Percentiles rank a stretch among this genome's conserved stretches.
phyloP scores from a whole-genome alignment of 1,140 invertebrate species.

The Bombyx mandarina region DNA sequence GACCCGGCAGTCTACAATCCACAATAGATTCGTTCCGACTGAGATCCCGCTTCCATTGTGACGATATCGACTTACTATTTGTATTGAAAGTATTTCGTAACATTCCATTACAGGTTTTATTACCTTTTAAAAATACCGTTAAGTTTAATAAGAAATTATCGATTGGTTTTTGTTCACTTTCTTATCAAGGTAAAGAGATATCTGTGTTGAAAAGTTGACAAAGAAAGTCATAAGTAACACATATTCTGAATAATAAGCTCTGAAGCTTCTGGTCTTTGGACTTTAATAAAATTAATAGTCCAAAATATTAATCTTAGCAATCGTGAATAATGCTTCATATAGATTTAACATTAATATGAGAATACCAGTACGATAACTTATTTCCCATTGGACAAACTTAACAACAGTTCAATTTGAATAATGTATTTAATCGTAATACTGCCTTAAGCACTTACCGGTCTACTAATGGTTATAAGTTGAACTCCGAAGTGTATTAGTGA shows the following conservation, averaged over 20 bases:
- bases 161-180: background rate
- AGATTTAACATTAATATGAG: too few relatives aligned
- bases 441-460: constrained; percentile 7
- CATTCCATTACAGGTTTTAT: constrained; percentile 20
- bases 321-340: too few relatives aligned
- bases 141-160: constrained; percentile 2
- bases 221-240: background rate
- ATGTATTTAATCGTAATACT: constrained; percentile 7
- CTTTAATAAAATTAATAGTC: too few relatives aligned
- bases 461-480: constrained; percentile 9
- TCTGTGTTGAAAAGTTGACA: background rate
- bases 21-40: constrained; percentile 18
- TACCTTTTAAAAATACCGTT: constrained; percentile 4
- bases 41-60: constrained; percentile 36
- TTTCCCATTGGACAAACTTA: too few relatives aligned
- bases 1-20: too few relatives aligned
- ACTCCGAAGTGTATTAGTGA: constrained; percentile 6
- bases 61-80: constrained; percentile 33
- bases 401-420: constrained; percentile 4
- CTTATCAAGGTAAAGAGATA: background rate
- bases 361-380: too few relatives aligned
- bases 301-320: too few relatives aligned
- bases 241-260: too few relatives aligned
- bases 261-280: too few relatives aligned
- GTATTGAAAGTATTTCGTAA: constrained; percentile 32